Evolutionary conservation across 2,888 invertebrate genomes (phyloP), one percentile per base, ranked within the genome.

Genomic region (Coremacera marginata): DNA sequence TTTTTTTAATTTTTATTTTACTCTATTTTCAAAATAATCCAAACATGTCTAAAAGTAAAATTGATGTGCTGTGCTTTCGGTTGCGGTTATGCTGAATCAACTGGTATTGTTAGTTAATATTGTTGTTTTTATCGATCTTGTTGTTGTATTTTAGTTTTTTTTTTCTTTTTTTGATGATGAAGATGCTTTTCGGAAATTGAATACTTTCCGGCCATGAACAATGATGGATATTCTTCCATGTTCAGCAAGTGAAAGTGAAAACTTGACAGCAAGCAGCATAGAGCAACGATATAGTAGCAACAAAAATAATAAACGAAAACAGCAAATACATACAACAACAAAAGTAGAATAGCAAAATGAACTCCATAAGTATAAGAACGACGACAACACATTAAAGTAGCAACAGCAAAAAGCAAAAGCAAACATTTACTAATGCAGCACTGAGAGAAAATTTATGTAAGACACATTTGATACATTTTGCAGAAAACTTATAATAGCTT

Each of bases 201-300:
- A 84, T 84, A 86, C 83, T 84, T 84, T 86, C 85, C 85, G 86
- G 84, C 82, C 85, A 83, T 83, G 83, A 85, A 84, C 84, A 85
- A 83, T 84, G 84, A 85, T 85, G 84, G 84, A 82, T 62, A 51
- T 63, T 63, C 63, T 63, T 52, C 27, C 55, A 27, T 27, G 34
- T 70, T 51, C 34, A 34, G 31, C 34, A 70, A 8, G n/a, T 51
- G 31, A 62, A 65, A 73, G 51, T 51, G 51, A 63, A 73, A 63
- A 73, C 72, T 62, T 73, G 25, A 27, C 68, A 51, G 22, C 57
- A 60, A 19, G 71, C 22, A 60, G 22, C 3, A n/a, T 19, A 52
- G 52, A 7, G 27, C 27, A 5, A 27, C 25, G 11, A 70, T 25
- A n/a, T 16, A 25, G 51, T 9, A n/a, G 8, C 70, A 70, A 51